These are phyloP conservation scores for Monomorium pharaonis DNA, from an alignment of 1,140 invertebrate genomes.

Conservation along the genomic window DNA sequence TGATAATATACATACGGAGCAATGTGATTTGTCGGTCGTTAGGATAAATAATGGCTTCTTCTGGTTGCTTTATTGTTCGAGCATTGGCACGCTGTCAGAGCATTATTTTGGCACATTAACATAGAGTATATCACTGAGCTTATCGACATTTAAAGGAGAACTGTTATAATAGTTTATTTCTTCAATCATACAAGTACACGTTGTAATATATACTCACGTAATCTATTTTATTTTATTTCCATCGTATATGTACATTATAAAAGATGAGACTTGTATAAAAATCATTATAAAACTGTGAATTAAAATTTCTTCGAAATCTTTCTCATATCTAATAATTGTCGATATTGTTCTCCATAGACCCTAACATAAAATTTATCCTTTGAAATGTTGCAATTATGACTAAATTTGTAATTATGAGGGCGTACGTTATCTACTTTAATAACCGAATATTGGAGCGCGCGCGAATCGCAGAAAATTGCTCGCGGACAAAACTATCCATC, in stretches of 20 bases:
- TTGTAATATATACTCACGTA: too few relatives aligned
- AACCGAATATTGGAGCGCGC: constrained; percentile 32
- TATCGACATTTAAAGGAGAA: constrained; percentile 28
- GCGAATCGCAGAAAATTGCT: constrained; percentile 38
- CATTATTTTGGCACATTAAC: constrained; percentile 34
- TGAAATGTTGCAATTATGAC: constrained; percentile 12
- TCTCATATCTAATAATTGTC: neutral
- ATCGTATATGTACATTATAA: neutral
- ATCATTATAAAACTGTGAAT: neutral
- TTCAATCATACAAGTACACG: neutral
- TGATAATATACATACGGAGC: neutral
- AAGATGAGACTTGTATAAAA: neutral
- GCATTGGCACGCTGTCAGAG: neutral
- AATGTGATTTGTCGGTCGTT: neutral
- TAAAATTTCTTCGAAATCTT: neutral
- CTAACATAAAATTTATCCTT: constrained; percentile 19
- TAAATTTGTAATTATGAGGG: constrained; percentile 40
- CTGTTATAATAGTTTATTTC: neutral
- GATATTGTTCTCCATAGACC: neutral
- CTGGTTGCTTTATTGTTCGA: constrained; percentile 42
- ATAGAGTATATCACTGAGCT: neutral
- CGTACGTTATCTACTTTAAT: constrained; percentile 37
- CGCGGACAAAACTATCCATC: constrained; percentile 65
- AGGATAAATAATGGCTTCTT: constrained; percentile 60
- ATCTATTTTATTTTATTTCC: neutral